Conservation (phyloP, 2,888 invertebrate genomes). For the Tetropium fuscum region DNA sequence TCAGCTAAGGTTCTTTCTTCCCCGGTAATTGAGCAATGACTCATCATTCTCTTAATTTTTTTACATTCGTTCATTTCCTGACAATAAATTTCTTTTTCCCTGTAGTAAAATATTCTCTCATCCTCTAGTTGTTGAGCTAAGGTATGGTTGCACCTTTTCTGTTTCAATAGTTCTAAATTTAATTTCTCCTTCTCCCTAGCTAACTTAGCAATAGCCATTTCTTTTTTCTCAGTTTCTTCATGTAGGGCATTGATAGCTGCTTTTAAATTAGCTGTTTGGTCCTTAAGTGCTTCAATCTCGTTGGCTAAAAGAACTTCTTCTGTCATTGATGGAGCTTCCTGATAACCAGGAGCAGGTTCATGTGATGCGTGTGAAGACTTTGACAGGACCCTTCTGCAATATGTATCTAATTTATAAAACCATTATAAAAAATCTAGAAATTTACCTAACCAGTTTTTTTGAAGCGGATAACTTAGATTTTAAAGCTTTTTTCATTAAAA, state of each 20-base stretch:
- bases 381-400: slow-evolving; percentile 52
- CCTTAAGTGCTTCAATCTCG: slow-evolving; percentile 58
- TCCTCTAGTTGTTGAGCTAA: slow-evolving; percentile 69
- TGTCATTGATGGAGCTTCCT: slow-evolving; percentile 36
- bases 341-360: slow-evolving; percentile 32
- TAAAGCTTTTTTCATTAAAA: slow-evolving; percentile 53
- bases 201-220: slow-evolving; percentile 66
- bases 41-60: slow-evolving; percentile 55
- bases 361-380: slow-evolving; percentile 43
- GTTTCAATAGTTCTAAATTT: slow-evolving; percentile 66
- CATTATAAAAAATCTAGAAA: slow-evolving; percentile 30
- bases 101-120: slow-evolving; percentile 69
- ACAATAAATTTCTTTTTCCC: slow-evolving; percentile 69
- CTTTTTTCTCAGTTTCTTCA: slow-evolving; percentile 66
- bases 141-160: slow-evolving; percentile 66
- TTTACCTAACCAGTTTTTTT: slow-evolving; percentile 56
- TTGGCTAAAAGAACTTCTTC: slow-evolving; percentile 41
- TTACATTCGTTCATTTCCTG: slow-evolving; percentile 66
- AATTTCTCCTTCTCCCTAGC: slow-evolving; percentile 69
- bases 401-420: not conserved
- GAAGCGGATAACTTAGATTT: slow-evolving; percentile 53
- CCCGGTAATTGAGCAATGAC: slow-evolving; percentile 42
- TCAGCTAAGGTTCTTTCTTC: slow-evolving; percentile 48
- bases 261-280: slow-evolving; percentile 66
- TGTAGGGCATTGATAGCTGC: slow-evolving; percentile 65